Conservation (phyloP, 1,140 invertebrate genomes). For the Bombus ignitus region DNA sequence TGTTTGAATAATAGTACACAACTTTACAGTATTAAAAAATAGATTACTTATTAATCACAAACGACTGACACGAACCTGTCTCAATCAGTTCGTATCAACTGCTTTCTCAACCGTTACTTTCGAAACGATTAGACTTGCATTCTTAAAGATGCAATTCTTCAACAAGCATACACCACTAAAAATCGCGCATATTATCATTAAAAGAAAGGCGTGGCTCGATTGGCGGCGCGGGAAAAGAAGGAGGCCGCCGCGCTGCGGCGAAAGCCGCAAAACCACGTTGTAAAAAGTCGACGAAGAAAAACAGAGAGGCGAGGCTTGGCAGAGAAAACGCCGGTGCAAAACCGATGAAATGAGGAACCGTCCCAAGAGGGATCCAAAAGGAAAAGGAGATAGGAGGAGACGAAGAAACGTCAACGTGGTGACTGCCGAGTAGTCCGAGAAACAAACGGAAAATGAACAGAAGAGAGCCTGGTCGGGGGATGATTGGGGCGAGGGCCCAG, state of each 20-base stretch:
- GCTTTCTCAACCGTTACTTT: too few relatives aligned
- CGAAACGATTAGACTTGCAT: too few relatives aligned
- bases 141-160: too few relatives aligned
- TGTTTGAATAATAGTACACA: too few relatives aligned
- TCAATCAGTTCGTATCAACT: too few relatives aligned
- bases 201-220: conserved; percentile 8
- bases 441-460: conserved; percentile 49
- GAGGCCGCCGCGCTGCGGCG: too few relatives aligned
- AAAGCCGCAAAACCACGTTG: background rate
- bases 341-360: conserved; percentile 5
- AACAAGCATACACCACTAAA: too few relatives aligned
- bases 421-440: background rate
- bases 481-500: conserved; percentile 58
- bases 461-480: background rate
- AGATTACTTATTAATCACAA: background rate
- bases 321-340: conserved; percentile 1
- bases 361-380: background rate
- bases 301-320: background rate
- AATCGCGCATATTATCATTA: too few relatives aligned
- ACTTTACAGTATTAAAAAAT: background rate
- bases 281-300: conserved; percentile 11
- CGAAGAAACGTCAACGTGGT: conserved; percentile 1
- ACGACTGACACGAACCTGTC: too few relatives aligned
- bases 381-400: background rate
- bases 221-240: too few relatives aligned